Evolutionary conservation across 2,888 invertebrate genomes (phyloP).

Genomic region (Dione vanillae): DNA sequence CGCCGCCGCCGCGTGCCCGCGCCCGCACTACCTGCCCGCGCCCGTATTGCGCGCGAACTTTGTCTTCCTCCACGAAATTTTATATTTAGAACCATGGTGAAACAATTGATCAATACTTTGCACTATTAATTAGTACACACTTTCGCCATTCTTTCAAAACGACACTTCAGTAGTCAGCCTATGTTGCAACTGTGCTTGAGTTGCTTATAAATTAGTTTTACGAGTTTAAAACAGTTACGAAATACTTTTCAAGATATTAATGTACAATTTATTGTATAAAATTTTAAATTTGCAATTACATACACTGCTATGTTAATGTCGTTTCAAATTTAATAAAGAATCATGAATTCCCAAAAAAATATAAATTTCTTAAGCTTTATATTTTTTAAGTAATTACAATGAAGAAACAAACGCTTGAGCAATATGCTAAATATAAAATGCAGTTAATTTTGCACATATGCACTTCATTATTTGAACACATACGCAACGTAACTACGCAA

Average conservation of each 20-base stretch:
- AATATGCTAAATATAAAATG: too few relatives aligned
- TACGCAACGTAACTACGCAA: conserved; percentile 50
- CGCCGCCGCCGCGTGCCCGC: conserved; percentile 71
- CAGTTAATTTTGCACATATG: neutral
- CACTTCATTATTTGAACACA: conserved; percentile 5
- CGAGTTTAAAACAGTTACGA: neutral
- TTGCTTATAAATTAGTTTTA: conserved; percentile 12
- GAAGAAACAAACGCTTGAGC: too few relatives aligned
- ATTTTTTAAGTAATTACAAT: neutral
- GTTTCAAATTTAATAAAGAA: neutral
- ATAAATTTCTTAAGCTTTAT: neutral
- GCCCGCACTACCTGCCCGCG: conserved; percentile 70
- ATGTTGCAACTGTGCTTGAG: neutral
- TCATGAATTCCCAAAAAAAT: neutral
- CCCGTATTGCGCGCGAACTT: conserved; percentile 84
- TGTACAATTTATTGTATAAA: neutral
- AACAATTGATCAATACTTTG: conserved; percentile 83
- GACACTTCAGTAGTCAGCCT: conserved; percentile 26
- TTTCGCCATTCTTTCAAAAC: conserved; percentile 59
- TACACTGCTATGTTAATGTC: neutral
- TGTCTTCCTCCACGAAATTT: conserved; percentile 82
- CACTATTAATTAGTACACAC: conserved; percentile 81
- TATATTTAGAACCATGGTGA: conserved; percentile 84
- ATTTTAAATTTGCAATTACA: neutral
- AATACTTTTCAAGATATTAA: neutral